phyloP scores from a whole-genome alignment of 2,113 vertebrate genomes.

The Numida meleagris region DNA sequence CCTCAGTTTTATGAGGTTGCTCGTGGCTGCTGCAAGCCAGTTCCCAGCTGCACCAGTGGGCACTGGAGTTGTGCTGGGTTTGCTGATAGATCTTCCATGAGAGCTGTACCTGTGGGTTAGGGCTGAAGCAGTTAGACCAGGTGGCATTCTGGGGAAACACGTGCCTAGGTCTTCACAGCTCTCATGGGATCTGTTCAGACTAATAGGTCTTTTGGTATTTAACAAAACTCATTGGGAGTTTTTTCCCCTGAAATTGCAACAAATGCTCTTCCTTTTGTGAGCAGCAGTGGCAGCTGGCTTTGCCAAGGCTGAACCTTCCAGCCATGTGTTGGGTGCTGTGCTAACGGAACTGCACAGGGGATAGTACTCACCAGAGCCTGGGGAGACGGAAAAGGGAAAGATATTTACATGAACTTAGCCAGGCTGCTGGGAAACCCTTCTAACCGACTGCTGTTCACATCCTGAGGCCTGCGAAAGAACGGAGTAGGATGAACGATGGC shows the following conservation, averaged over 20 bases:
- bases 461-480: constrained; percentile 36
- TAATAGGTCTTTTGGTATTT: not conserved
- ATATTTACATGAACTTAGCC: constrained; percentile 48
- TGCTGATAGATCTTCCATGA: not conserved
- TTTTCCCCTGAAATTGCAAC: not conserved
- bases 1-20: not conserved
- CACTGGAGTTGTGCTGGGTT: not conserved
- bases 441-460: not conserved
- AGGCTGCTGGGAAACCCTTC: constrained; percentile 16
- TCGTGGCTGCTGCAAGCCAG: not conserved
- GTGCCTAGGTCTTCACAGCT: not conserved
- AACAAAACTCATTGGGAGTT: not conserved
- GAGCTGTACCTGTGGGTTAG: not conserved
- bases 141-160: not conserved
- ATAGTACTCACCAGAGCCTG: constrained; percentile 32
- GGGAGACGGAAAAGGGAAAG: constrained; percentile 1
- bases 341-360: not conserved
- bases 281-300: not conserved
- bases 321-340: not conserved
- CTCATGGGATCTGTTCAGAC: not conserved
- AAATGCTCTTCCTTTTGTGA: not conserved
- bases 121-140: not conserved
- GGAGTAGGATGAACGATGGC: not conserved
- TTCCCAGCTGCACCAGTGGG: not conserved
- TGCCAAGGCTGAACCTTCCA: not conserved